Conservation (phyloP, 2,113 vertebrate species). For the Anoplopoma fimbria region DNA sequence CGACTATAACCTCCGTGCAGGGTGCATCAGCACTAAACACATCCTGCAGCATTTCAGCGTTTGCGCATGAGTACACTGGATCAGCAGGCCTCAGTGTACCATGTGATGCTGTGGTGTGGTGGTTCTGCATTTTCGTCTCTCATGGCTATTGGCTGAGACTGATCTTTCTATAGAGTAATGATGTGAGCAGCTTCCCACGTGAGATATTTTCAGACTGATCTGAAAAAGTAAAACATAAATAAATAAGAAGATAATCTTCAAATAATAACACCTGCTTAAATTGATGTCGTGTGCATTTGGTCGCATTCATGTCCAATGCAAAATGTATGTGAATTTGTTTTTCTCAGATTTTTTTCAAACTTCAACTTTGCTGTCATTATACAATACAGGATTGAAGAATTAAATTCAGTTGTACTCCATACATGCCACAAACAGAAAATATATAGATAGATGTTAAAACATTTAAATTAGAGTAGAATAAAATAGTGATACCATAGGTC, state of each 20-base stretch:
- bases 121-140: conserved; percentile 40
- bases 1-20: conserved; percentile 53
- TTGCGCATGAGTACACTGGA: conserved; percentile 34
- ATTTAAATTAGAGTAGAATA: not conserved
- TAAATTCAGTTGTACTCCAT: not conserved
- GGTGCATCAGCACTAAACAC: conserved; percentile 48
- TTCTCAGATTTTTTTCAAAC: not conserved
- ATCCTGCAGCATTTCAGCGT: conserved; percentile 25
- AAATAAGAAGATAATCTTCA: not conserved
- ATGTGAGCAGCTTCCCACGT: not conserved
- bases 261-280: not conserved
- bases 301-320: not conserved
- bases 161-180: conserved; percentile 55
- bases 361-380: not conserved
- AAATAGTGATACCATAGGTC: too few relatives aligned
- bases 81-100: conserved; percentile 37
- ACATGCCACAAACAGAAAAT: not conserved
- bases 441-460: not conserved
- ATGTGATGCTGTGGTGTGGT: conserved; percentile 69
- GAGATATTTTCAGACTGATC: conserved; percentile 11
- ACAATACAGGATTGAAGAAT: not conserved
- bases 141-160: conserved; percentile 66
- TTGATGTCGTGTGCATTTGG: not conserved
- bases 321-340: not conserved
- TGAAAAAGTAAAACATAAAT: not conserved